These are phyloP conservation scores for Platyrinchus mystaceus DNA, from an alignment of 2,797 vertebrate species.

Conservation along the genomic window DNA sequence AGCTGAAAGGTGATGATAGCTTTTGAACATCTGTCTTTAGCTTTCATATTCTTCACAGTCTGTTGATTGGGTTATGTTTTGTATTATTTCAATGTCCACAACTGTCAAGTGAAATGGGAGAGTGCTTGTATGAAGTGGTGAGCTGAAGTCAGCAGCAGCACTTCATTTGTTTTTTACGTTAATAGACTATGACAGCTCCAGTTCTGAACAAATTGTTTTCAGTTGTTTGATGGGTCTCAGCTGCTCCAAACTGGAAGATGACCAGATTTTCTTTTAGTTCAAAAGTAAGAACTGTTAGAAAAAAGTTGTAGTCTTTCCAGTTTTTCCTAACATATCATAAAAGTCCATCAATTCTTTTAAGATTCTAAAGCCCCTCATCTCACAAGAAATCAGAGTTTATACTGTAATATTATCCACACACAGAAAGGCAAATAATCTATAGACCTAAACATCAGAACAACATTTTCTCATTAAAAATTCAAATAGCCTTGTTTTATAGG, in stretches of 20 bases:
- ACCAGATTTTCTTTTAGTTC: constrained; percentile 61
- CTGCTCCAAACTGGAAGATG: constrained; percentile 71
- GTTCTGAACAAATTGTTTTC: constrained; percentile 80
- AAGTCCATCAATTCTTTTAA: background rate
- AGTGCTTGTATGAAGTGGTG: constrained; percentile 44
- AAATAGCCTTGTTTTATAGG: background rate
- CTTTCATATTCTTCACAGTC: constrained; percentile 79
- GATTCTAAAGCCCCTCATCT: background rate
- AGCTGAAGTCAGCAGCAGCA: constrained; percentile 53
- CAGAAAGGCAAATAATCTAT: background rate
- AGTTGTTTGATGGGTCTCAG: constrained; percentile 76
- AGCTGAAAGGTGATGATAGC: constrained; percentile 75
- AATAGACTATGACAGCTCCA: constrained; percentile 77
- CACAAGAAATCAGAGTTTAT: background rate
- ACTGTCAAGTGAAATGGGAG: constrained; percentile 78
- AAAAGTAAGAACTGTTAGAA: constrained; percentile 55
- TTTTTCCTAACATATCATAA: background rate
- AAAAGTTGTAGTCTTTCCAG: constrained; percentile 4
- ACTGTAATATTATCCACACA: background rate
- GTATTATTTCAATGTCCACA: constrained; percentile 81
- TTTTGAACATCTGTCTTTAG: constrained; percentile 81
- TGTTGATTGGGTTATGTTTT: constrained; percentile 79
- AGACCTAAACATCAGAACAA: background rate
- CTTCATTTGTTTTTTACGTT: constrained; percentile 70
- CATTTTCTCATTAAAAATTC: background rate